Evolutionary conservation across 2,797 vertebrate genomes (phyloP), one percentile per base, ranked within the genome.

Genomic region (Lateolabrax maculatus): DNA sequence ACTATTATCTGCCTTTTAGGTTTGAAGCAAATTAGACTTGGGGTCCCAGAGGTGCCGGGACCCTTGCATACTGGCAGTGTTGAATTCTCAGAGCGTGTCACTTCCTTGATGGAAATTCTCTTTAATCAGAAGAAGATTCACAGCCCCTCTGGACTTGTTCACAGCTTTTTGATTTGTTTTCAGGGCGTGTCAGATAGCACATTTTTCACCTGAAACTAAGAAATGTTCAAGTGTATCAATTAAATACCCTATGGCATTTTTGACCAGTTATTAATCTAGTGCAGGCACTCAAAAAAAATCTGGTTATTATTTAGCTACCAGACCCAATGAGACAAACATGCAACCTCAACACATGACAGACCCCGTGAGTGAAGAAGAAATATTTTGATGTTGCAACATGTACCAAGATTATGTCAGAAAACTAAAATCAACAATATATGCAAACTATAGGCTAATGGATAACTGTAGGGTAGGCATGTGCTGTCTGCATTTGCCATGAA

Each of bases 1-100:
- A 80, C 86, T 88, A 92, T 94, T 93, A 94, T 93, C 94, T 91
- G 90, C 90, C 92, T 93, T 92, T 92, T 92, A 89, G 92, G 91
- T 93, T 91, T 84, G 90, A 93, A 89, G 90, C 86, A 93, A 92
- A 93, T 95, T 91, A 92, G 89, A 92, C 90, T 92, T 12, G 39
- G 76, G 90, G 90, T 94, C 93, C 91, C 93, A 12, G 81, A 92
- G 90, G 93, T 92, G 85, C 84, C 72, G 31, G 80, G 91, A 92
- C 91, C 84, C 83, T 80, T 80, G 87, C 85, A 86, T 75, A 61
- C 74, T 85, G 80, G 81, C 55, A 18, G 77, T 72, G 79, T 80
- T 73, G 88, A 89, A 87, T 90, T 89, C 84, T 91, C 84, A 77
- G 71, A 91, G 81, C 51, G 72, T 84, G 84, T 91, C 86, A 88